Percentiles rank a stretch among this genome's conserved stretches.
Evolutionary conservation across 2,113 vertebrate species (phyloP).

Genomic region (Anguilla rostrata): DNA sequence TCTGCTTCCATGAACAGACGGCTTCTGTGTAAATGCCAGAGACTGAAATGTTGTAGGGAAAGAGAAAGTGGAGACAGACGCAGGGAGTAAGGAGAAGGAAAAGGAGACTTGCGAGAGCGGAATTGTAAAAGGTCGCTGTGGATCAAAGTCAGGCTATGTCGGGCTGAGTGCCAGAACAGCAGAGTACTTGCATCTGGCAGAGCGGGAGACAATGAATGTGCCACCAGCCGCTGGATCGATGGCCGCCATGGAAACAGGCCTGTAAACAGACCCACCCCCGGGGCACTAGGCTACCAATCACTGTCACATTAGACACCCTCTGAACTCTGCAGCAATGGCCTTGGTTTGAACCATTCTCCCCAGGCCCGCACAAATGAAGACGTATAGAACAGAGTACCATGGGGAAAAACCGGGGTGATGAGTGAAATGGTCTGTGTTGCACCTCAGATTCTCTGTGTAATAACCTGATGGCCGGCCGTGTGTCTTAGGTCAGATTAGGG

Average conservation of each 20-base stretch:
- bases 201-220: constrained; percentile 53
- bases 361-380: constrained; percentile 11
- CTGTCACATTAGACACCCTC: constrained; percentile 48
- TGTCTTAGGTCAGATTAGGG: not conserved
- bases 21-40: constrained; percentile 55
- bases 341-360: not conserved
- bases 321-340: not conserved
- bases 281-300: constrained; percentile 44
- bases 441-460: not conserved
- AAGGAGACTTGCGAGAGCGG: constrained; percentile 30
- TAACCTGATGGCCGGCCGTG: not conserved
- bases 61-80: constrained; percentile 29
- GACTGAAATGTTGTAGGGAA: constrained; percentile 51
- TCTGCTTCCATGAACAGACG: constrained; percentile 55
- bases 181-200: constrained; percentile 54
- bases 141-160: constrained; percentile 65
- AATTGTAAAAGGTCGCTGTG: constrained; percentile 72
- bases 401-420: not conserved
- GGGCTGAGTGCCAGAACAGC: constrained; percentile 57
- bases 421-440: not conserved
- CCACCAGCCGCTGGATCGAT: constrained; percentile 53
- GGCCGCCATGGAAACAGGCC: constrained; percentile 47
- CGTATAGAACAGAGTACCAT: not conserved
- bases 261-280: constrained; percentile 43
- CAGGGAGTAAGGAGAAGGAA: constrained; percentile 44